These are phyloP conservation scores for Syngnathus acus DNA, from an alignment of 2,797 vertebrate species.

Conservation along the genomic window DNA sequence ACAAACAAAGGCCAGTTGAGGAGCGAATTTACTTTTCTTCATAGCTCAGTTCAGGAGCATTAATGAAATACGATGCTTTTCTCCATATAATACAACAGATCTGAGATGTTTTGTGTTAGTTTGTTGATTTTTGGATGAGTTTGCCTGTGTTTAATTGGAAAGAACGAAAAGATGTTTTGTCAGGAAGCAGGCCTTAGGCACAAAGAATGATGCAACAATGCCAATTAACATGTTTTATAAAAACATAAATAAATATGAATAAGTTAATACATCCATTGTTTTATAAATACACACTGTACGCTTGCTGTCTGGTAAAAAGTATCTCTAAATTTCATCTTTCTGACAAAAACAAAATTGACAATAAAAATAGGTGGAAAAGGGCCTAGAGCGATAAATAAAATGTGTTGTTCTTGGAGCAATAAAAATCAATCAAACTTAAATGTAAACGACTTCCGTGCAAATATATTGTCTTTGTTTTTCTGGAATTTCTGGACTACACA, in stretches of 20 bases:
- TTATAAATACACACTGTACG: slow-evolving; percentile 80
- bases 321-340: not conserved
- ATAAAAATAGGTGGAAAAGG: not conserved
- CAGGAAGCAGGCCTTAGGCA: slow-evolving; percentile 64
- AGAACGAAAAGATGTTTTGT: not conserved
- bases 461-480: not conserved
- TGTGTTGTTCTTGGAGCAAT: too few species aligned
- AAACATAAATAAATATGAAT: slow-evolving; percentile 89
- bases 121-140: not conserved
- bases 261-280: slow-evolving; percentile 78
- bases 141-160: not conserved
- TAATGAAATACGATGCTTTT: not conserved
- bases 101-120: not conserved
- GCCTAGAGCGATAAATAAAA: not conserved
- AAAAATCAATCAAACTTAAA: too few species aligned
- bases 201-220: slow-evolving; percentile 64
- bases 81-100: not conserved
- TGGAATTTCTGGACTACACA: too few species aligned
- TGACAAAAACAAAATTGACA: not conserved
- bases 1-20: slow-evolving; percentile 1
- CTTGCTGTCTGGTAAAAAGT: not conserved
- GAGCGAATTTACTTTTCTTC: not conserved
- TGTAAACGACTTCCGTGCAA: too few species aligned
- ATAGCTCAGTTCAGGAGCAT: not conserved
- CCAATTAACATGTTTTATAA: slow-evolving; percentile 78